Percentiles rank a stretch among this genome's conserved stretches.
Evolutionary conservation across 2,888 invertebrate species (phyloP).

Genomic region (Silvanus unidentatus): DNA sequence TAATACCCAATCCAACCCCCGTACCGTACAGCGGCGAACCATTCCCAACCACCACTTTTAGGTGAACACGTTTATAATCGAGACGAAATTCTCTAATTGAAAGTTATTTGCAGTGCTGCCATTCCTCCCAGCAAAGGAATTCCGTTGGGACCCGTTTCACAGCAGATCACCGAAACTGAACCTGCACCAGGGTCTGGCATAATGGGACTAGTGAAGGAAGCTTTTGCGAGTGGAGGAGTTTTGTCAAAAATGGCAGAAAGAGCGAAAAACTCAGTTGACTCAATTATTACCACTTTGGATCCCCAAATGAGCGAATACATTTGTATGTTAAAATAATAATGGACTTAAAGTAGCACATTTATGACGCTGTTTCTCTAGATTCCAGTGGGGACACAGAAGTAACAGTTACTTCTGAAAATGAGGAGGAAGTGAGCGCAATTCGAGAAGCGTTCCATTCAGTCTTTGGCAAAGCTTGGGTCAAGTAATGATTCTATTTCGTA

Average conservation of each 20-base stretch:
- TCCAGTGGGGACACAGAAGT: slow-evolving; percentile 73
- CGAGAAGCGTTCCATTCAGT: slow-evolving; percentile 74
- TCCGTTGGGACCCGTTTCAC: slow-evolving; percentile 22
- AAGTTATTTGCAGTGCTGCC: slow-evolving; percentile 34
- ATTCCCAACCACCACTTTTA: slow-evolving; percentile 42
- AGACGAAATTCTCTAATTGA: background rate
- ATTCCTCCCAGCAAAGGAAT: slow-evolving; percentile 44
- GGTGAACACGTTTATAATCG: slow-evolving; percentile 26
- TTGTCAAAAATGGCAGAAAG: slow-evolving; percentile 66
- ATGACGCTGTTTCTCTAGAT: slow-evolving; percentile 48
- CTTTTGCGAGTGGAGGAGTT: slow-evolving; percentile 59
- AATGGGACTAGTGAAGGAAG: slow-evolving; percentile 65
- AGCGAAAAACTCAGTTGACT: slow-evolving; percentile 74
- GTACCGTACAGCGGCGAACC: slow-evolving; percentile 22
- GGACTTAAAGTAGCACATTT: slow-evolving; percentile 17
- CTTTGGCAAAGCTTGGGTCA: slow-evolving; percentile 74
- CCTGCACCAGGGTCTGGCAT: slow-evolving; percentile 47
- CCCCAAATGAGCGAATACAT: slow-evolving; percentile 86
- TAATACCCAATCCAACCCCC: slow-evolving; percentile 6
- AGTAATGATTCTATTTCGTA: slow-evolving; percentile 49
- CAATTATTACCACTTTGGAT: slow-evolving; percentile 81
- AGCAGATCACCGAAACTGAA: slow-evolving; percentile 10
- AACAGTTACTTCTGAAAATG: slow-evolving; percentile 71
- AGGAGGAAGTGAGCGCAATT: slow-evolving; percentile 67
- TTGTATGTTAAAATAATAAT: slow-evolving; percentile 51